phyloP scores from a whole-genome alignment of 2,113 vertebrate species.

The Psephotus haematonotus region DNA sequence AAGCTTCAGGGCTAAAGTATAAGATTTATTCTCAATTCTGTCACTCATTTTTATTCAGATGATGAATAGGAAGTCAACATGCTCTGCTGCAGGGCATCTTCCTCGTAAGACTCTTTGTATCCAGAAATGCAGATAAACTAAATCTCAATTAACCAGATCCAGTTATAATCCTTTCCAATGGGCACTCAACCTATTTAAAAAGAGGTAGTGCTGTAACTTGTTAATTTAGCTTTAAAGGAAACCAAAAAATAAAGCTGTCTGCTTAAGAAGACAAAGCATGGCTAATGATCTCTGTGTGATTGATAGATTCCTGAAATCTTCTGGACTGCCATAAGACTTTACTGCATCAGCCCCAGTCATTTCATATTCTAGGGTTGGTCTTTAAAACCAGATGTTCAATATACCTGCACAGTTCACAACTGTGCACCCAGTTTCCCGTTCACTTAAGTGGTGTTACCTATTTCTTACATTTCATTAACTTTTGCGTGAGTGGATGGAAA shows the following conservation, averaged over 20 bases:
- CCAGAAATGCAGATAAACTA: conserved; percentile 17
- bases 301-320: neutral
- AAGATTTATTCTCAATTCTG: neutral
- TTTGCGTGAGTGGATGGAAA: neutral
- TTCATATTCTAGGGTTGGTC: neutral
- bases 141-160: conserved; percentile 7
- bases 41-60: conserved; percentile 18
- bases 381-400: neutral
- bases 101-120: neutral
- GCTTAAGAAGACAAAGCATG: neutral
- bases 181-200: neutral
- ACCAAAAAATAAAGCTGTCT: neutral
- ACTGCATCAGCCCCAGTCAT: neutral
- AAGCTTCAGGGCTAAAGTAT: neutral
- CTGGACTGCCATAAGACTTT: neutral
- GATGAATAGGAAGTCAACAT: neutral
- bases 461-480: neutral
- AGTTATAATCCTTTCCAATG: conserved; percentile 1
- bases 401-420: neutral
- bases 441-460: neutral
- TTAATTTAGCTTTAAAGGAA: neutral
- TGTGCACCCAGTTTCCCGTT: neutral
- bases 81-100: neutral
- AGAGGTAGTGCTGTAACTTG: neutral
- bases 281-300: neutral